Percentiles rank a stretch among this genome's conserved stretches.
Conservation (phyloP, 2,797 vertebrate species). For the Artibeus lituratus region DNA sequence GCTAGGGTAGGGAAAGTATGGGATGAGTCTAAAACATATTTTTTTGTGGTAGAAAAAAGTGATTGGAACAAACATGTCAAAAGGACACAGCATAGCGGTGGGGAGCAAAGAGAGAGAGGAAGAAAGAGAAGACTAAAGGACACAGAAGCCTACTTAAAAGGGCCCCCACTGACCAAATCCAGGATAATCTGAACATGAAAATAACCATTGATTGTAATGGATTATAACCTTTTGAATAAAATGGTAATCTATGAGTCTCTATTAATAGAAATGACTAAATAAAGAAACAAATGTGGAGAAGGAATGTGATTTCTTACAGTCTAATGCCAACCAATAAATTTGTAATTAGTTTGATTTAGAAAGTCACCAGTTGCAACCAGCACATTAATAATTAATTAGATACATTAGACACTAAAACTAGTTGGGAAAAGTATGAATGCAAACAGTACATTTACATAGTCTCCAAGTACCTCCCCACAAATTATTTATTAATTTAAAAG, state of each 20-base stretch:
- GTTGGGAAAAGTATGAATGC: not conserved
- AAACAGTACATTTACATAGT: too few relatives aligned
- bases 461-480: too few relatives aligned
- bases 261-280: not conserved
- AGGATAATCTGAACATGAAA: not conserved
- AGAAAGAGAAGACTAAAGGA: not conserved
- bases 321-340: not conserved
- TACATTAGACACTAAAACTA: not conserved
- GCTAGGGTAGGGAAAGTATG: not conserved
- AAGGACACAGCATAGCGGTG: accelerated
- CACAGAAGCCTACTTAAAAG: not conserved
- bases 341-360: not conserved
- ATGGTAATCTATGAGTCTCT: not conserved
- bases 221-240: not conserved
- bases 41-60: not conserved
- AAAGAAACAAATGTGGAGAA: not conserved
- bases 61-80: not conserved
- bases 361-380: not conserved
- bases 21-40: not conserved
- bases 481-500: not conserved
- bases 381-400: not conserved
- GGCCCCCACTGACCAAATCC: not conserved
- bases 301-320: not conserved
- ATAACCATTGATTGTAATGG: not conserved
- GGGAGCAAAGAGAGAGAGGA: not conserved